Evolutionary conservation across 2,797 vertebrate genomes (phyloP).

Genomic region (Sebastes nivosus): DNA sequence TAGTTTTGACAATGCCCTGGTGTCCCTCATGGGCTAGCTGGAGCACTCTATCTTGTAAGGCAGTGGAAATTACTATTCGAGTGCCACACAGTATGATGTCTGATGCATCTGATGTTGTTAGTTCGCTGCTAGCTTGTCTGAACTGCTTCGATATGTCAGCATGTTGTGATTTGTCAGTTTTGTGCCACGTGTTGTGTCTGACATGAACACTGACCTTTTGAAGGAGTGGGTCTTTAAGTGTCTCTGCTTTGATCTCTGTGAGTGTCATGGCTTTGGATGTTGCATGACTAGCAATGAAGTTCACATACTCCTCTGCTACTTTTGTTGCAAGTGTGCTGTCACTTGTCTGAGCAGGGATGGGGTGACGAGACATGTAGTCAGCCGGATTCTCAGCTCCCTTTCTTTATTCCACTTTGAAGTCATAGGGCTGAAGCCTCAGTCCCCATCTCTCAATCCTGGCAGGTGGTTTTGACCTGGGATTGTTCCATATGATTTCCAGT

Average conservation of each 20-base stretch:
- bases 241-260: neutral
- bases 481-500: constrained; percentile 25
- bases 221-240: neutral
- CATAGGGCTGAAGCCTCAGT: constrained; percentile 35
- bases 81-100: neutral
- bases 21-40: constrained; percentile 23
- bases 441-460: constrained; percentile 34
- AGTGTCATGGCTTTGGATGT: neutral
- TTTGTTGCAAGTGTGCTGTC: constrained; percentile 10
- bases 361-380: constrained; percentile 42
- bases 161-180: neutral
- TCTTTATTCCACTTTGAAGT: constrained; percentile 18
- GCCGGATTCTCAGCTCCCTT: constrained; percentile 37
- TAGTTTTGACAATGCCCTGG: constrained; percentile 1
- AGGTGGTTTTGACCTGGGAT: neutral
- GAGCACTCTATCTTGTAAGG: neutral
- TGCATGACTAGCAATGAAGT: constrained; percentile 3
- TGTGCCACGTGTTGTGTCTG: neutral
- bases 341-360: neutral
- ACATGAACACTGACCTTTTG: neutral
- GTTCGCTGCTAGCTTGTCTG: neutral
- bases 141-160: neutral
- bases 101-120: neutral
- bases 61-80: neutral
- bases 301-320: constrained; percentile 41